These are phyloP conservation scores for Polydrusus cervinus DNA, from an alignment of 2,888 invertebrate species.

Conservation along the genomic window DNA sequence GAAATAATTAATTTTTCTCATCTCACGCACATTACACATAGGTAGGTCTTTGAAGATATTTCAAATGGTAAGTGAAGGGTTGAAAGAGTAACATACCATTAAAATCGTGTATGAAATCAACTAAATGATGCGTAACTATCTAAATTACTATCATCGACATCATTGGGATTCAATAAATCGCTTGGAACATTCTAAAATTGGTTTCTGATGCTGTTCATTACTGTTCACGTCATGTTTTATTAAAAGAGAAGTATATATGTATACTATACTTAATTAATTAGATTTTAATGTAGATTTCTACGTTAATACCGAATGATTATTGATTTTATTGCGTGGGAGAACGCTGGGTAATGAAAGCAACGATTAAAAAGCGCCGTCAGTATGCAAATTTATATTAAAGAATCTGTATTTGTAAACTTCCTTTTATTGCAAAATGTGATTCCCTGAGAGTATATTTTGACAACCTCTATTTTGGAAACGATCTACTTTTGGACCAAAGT, in stretches of 20 bases:
- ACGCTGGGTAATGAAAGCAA: too few relatives aligned
- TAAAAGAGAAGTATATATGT: neutral
- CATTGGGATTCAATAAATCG: conserved; percentile 2
- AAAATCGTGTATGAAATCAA: neutral
- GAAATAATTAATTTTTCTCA: too few relatives aligned
- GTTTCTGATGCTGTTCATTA: conserved; percentile 5
- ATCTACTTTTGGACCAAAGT: too few relatives aligned
- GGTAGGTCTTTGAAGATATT: too few relatives aligned
- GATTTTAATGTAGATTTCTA: neutral
- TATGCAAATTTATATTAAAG: too few relatives aligned
- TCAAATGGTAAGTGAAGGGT: neutral
- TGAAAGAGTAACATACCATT: neutral
- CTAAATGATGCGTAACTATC: conserved; percentile 23
- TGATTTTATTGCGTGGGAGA: neutral
- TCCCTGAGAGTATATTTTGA: too few relatives aligned
- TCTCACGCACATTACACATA: too few relatives aligned
- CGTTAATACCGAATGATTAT: neutral
- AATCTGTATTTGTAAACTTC: too few relatives aligned
- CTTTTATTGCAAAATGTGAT: too few relatives aligned
- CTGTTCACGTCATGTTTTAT: neutral
- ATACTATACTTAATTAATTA: conserved; percentile 4
- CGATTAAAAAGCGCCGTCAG: too few relatives aligned
- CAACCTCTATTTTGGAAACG: too few relatives aligned
- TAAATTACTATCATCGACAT: conserved; percentile 21
- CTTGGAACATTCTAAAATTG: conserved; percentile 9